Evolutionary conservation across 2,888 invertebrate genomes (phyloP).

Genomic region (Ormyrus labotus): DNA sequence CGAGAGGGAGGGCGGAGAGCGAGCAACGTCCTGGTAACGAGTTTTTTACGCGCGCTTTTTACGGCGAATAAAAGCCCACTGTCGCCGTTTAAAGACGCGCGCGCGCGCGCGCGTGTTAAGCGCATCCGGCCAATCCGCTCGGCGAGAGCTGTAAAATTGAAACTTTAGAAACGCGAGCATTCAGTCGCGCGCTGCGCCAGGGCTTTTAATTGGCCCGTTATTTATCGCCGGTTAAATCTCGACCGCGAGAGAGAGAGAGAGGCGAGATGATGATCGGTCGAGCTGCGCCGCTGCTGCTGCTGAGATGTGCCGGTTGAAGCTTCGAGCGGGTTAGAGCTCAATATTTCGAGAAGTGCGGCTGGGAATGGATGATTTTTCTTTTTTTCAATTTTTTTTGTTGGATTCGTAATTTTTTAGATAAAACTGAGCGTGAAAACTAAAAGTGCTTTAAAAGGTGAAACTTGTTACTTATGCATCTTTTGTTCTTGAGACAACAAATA

Average conservation of each 20-base stretch:
- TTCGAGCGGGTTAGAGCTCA: too few species aligned
- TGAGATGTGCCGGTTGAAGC: too few species aligned
- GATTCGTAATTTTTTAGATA: too few species aligned
- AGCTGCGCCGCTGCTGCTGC: too few species aligned
- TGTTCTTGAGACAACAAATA: too few species aligned
- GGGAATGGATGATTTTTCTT: too few species aligned
- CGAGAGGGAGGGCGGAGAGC: constrained; percentile 4
- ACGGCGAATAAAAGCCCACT: constrained; percentile 40
- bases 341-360: too few species aligned
- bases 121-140: constrained; percentile 5
- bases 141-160: constrained; percentile 23
- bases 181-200: not conserved
- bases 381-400: too few species aligned
- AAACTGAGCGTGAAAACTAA: too few species aligned
- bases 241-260: not conserved
- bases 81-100: constrained; percentile 18
- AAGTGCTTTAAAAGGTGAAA: too few species aligned
- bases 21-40: constrained; percentile 61
- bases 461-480: too few species aligned
- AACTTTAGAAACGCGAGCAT: constrained; percentile 3
- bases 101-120: not conserved
- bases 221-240: constrained; percentile 39
- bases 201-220: constrained; percentile 56
- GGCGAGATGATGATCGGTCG: too few species aligned
- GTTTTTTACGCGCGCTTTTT: constrained; percentile 59